A percentile compares a stretch with the other conserved stretches of the same genome.
These are phyloP conservation scores for Falco naumanni DNA, from an alignment of 2,797 vertebrate genomes.

Conservation along the genomic window DNA sequence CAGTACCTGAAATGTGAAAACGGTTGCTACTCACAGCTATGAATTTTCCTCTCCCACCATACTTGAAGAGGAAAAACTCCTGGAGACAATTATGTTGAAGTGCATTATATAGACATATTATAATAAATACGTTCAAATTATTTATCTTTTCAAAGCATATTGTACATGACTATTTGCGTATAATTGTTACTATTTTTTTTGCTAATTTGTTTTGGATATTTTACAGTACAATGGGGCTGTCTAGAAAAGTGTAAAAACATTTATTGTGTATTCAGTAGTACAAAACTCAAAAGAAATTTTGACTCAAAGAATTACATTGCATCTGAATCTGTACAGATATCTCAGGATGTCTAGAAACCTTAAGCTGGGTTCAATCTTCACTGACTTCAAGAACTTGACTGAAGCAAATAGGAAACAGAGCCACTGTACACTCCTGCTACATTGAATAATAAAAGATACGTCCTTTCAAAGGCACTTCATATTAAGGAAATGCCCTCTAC, in stretches of 20 bases:
- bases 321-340: not conserved
- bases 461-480: not conserved
- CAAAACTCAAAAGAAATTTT: not conserved
- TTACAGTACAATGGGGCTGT: not conserved
- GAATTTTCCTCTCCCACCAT: not conserved
- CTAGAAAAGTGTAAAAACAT: not conserved
- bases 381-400: not conserved
- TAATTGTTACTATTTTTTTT: not conserved
- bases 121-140: not conserved
- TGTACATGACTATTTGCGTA: not conserved
- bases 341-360: not conserved
- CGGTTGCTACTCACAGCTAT: fast-evolving
- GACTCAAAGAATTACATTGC: not conserved
- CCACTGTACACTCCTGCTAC: not conserved
- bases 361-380: not conserved
- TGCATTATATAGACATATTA: not conserved
- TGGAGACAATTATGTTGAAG: not conserved
- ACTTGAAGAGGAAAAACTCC: not conserved
- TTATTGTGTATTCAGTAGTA: not conserved
- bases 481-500: not conserved
- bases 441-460: not conserved
- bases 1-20: not conserved
- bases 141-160: not conserved
- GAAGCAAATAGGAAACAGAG: not conserved
- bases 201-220: not conserved